Evolutionary conservation across 2,113 vertebrate species (phyloP).

Genomic region (Grammomys dolichurus): DNA sequence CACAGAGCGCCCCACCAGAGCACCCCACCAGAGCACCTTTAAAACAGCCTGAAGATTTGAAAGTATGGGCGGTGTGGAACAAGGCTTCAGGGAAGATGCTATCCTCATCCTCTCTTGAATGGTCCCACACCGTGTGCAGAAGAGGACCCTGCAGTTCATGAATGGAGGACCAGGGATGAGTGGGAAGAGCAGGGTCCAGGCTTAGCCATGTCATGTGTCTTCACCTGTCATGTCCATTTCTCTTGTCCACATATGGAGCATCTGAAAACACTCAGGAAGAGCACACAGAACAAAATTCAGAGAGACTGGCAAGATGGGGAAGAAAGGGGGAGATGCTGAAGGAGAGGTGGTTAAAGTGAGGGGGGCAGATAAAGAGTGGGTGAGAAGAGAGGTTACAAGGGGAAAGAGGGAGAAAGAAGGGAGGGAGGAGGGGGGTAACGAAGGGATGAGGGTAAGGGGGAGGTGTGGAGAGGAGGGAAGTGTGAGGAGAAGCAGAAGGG

Average conservation of each 20-base stretch:
- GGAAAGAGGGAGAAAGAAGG: not conserved
- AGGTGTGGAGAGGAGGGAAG: not conserved
- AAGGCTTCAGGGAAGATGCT: not conserved
- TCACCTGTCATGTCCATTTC: not conserved
- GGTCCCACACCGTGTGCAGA: not conserved
- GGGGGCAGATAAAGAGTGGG: not conserved
- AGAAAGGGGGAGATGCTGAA: not conserved
- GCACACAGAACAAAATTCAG: not conserved
- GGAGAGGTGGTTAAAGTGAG: too few species aligned
- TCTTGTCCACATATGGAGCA: not conserved
- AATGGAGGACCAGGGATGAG: not conserved
- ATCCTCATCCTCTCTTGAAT: not conserved
- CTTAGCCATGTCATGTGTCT: too few species aligned
- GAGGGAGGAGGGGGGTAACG: too few species aligned
- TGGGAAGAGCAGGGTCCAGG: not conserved
- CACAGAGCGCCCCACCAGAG: accelerated
- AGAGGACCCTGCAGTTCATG: too few species aligned
- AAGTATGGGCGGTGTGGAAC: too few species aligned
- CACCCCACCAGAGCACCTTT: not conserved
- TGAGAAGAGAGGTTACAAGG: too few species aligned
- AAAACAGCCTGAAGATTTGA: not conserved
- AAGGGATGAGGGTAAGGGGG: too few species aligned
- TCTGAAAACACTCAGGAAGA: not conserved
- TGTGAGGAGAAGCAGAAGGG: not conserved
- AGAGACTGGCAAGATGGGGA: not conserved